phyloP scores from a whole-genome alignment of 2,797 vertebrate species.

The Enteromius radiatus region DNA sequence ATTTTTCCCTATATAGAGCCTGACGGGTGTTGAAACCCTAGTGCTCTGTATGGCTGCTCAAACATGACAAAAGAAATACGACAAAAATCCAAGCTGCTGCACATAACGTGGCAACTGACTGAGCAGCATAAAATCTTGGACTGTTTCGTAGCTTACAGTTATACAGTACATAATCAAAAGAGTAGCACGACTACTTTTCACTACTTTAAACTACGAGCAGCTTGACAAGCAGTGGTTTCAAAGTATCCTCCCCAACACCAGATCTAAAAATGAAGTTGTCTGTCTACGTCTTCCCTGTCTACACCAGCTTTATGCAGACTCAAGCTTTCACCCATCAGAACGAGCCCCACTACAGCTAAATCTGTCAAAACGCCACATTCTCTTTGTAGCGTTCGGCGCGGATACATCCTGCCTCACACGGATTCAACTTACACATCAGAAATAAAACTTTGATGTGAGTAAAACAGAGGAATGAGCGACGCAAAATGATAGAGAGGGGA shows the following conservation, averaged over 20 bases:
- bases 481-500: neutral
- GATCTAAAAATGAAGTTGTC: slow-evolving; percentile 21
- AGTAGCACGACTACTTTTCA: neutral
- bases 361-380: slow-evolving; percentile 21
- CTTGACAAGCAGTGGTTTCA: neutral
- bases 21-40: neutral
- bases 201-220: neutral
- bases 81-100: neutral
- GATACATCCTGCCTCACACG: neutral
- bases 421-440: neutral
- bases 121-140: neutral
- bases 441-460: slow-evolving; percentile 2
- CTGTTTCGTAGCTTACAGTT: neutral
- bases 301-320: neutral
- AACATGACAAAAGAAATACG: neutral
- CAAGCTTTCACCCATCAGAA: neutral
- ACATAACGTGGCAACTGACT: neutral
- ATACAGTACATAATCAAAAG: neutral
- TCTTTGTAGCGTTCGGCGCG: neutral
- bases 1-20: neutral
- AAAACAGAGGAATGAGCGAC: slow-evolving; percentile 1
- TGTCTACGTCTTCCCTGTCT: neutral
- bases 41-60: neutral
- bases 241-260: neutral
- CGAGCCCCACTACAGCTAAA: neutral